Conservation (phyloP, 1,140 invertebrate species). For the Drosophila ogumai region DNA sequence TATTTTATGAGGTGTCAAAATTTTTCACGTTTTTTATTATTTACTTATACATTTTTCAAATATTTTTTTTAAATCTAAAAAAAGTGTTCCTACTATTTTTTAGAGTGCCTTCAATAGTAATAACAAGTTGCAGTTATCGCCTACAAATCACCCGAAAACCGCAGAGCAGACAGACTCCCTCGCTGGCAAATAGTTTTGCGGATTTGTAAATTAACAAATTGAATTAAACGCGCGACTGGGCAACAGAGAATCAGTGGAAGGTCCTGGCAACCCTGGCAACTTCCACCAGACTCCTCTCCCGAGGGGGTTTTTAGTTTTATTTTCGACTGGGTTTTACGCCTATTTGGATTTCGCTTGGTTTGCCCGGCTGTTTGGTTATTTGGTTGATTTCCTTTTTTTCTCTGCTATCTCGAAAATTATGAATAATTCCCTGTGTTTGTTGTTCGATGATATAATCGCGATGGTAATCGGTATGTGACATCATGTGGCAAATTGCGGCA, state of each 20-base stretch:
- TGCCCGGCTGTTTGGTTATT: not conserved
- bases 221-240: conserved; percentile 77
- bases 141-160: conserved; percentile 48
- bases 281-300: not conserved
- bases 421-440: conserved; percentile 73
- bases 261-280: conserved; percentile 24
- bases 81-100: not conserved
- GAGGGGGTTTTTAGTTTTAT: conserved; percentile 41
- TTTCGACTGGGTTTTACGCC: conserved; percentile 31
- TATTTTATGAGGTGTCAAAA: not conserved
- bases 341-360: conserved; percentile 37
- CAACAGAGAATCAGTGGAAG: conserved; percentile 20
- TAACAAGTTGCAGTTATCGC: conserved; percentile 70
- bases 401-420: conserved; percentile 51
- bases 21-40: not conserved
- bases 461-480: conserved; percentile 48
- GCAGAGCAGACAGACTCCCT: conserved; percentile 70
- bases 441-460: conserved; percentile 56
- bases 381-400: conserved; percentile 3
- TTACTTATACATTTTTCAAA: too few species aligned
- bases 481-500: conserved; percentile 73
- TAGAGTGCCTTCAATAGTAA: conserved; percentile 33
- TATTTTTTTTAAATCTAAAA: not conserved
- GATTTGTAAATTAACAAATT: conserved; percentile 83
- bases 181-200: conserved; percentile 77